A percentile compares a stretch with the other conserved stretches of the same genome.
Evolutionary conservation across 2,888 invertebrate species (phyloP).

Genomic region (Lasius platythorax): DNA sequence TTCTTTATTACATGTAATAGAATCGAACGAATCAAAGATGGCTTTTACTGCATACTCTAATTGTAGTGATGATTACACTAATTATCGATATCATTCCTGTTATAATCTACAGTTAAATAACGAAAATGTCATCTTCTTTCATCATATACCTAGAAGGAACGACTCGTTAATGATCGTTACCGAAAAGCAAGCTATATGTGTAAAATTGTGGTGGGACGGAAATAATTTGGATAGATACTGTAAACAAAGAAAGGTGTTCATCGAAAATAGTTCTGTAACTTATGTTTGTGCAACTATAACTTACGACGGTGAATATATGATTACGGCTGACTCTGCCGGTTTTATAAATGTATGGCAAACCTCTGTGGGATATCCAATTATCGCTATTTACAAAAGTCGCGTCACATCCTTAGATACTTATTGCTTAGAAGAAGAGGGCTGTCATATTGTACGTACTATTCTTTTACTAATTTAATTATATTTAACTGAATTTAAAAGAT

Average conservation of each 20-base stretch:
- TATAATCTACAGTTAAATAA: constrained; percentile 76
- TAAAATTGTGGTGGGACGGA: constrained; percentile 75
- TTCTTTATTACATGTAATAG: constrained; percentile 78
- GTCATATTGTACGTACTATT: constrained; percentile 71
- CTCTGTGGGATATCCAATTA: constrained; percentile 73
- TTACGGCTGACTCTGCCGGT: constrained; percentile 84
- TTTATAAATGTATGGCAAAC: constrained; percentile 85
- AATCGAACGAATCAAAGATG: constrained; percentile 72
- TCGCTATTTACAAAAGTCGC: constrained; percentile 80
- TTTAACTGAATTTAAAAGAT: not conserved
- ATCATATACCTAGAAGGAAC: constrained; percentile 71
- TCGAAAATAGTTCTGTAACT: constrained; percentile 71
- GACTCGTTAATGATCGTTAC: constrained; percentile 81
- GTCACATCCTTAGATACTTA: constrained; percentile 82
- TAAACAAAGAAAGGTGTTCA: constrained; percentile 71
- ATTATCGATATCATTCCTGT: constrained; percentile 70
- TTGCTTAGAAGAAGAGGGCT: constrained; percentile 77
- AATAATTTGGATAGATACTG: constrained; percentile 76
- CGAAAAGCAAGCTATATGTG: constrained; percentile 74
- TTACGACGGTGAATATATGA: constrained; percentile 85
- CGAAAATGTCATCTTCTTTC: constrained; percentile 78
- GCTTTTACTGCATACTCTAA: constrained; percentile 74
- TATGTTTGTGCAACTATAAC: constrained; percentile 85
- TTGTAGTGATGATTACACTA: constrained; percentile 59
- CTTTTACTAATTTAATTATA: not conserved